phyloP scores from a whole-genome alignment of 2,888 invertebrate species.

The Drosophila formosana region DNA sequence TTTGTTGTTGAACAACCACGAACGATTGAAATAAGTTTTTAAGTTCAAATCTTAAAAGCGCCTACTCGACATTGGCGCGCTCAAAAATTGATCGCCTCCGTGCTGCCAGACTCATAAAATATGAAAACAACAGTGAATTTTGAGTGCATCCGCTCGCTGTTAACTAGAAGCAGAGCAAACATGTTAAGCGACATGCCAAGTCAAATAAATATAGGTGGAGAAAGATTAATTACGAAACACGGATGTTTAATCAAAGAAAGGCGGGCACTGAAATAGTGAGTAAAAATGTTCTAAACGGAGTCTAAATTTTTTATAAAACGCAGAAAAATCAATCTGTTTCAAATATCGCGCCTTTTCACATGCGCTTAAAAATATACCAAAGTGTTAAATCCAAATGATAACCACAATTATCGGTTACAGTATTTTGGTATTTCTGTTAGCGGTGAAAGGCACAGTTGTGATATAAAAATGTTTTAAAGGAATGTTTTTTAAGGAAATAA shows the following conservation, averaged over 20 bases:
- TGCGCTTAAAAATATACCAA: not conserved
- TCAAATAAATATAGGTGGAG: no score
- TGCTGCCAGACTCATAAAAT: slow-evolving; percentile 33
- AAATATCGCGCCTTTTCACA: not conserved
- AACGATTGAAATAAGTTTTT: slow-evolving; percentile 17
- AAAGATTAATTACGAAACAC: no score
- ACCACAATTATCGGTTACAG: not conserved
- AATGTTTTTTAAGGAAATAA: no score
- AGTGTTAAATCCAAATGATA: not conserved
- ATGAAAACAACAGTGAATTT: not conserved
- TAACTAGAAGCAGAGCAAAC: slow-evolving; percentile 1
- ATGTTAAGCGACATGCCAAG: no score
- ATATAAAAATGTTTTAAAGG: no score
- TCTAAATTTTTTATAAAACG: no score
- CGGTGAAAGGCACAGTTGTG: no score
- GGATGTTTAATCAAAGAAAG: no score
- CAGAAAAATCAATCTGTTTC: not conserved
- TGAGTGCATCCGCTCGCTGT: not conserved
- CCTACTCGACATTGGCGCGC: slow-evolving; percentile 50
- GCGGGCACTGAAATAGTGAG: no score
- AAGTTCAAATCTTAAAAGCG: slow-evolving; percentile 11
- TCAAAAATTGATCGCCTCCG: not conserved
- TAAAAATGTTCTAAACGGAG: no score
- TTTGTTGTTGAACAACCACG: slow-evolving; percentile 21
- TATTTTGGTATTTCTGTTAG: not conserved